Conservation (phyloP, 1,140 invertebrate genomes). For the Bactericera cockerelli region DNA sequence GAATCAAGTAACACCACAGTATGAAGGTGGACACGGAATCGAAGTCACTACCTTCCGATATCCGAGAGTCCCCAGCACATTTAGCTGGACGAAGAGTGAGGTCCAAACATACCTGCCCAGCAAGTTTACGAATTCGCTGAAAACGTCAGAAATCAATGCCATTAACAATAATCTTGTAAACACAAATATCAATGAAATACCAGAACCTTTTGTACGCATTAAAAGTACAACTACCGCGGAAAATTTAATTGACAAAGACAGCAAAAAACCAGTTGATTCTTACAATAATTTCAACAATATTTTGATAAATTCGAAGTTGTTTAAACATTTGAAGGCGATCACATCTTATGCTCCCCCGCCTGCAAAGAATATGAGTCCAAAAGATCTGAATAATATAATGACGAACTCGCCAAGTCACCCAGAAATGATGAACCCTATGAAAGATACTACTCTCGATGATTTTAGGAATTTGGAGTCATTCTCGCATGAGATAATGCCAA, state of each 20-base stretch:
- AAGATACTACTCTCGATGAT: too few species aligned
- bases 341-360: background rate
- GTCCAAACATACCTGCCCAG: background rate
- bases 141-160: slow-evolving; percentile 1
- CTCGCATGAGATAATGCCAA: too few species aligned
- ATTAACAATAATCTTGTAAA: background rate
- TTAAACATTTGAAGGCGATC: background rate
- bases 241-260: background rate
- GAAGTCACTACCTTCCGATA: background rate
- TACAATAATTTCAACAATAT: slow-evolving; percentile 1
- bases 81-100: background rate
- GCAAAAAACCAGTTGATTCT: background rate
- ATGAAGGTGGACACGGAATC: background rate
- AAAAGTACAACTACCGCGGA: background rate
- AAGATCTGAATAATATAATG: background rate
- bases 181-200: background rate
- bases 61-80: background rate
- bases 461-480: too few species aligned
- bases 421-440: too few species aligned
- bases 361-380: background rate
- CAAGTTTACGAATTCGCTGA: background rate
- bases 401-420: background rate
- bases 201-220: background rate
- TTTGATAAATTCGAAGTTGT: slow-evolving; percentile 1
- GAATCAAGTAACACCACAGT: background rate